These are phyloP conservation scores for Ichneumoninae sp. DNA, from an alignment of 2,888 invertebrate species.

Conservation along the genomic window DNA sequence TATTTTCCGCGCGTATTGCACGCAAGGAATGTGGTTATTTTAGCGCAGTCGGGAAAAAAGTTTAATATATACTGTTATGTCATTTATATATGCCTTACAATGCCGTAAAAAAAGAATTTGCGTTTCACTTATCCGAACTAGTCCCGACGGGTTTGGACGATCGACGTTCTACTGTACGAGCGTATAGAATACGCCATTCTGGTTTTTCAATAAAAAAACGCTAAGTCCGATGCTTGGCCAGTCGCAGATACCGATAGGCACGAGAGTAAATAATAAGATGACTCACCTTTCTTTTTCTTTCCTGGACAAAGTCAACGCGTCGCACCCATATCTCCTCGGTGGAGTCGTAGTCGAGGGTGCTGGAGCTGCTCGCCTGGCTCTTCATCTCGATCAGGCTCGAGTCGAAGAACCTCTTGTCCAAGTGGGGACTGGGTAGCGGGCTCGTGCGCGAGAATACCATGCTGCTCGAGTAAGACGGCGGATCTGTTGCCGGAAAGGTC, in stretches of 20 bases:
- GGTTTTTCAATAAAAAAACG: too few species aligned
- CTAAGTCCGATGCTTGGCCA: too few species aligned
- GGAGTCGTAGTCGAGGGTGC: conserved; percentile 86
- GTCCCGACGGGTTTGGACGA: too few species aligned
- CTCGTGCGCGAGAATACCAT: conserved; percentile 84
- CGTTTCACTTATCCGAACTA: too few species aligned
- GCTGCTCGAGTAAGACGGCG: conserved; percentile 81
- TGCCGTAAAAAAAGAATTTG: too few species aligned
- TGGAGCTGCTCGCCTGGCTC: conserved; percentile 88
- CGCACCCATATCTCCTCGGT: conserved; percentile 91
- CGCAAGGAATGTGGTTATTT: too few species aligned
- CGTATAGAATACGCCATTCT: too few species aligned
- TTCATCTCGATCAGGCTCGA: conserved; percentile 93
- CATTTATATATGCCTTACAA: too few species aligned
- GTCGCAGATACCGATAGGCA: background rate
- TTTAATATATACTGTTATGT: too few species aligned
- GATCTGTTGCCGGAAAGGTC: conserved; percentile 83
- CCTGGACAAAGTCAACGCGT: conserved; percentile 85
- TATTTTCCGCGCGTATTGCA: too few species aligned
- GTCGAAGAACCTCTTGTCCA: conserved; percentile 93
- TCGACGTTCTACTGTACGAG: too few species aligned
- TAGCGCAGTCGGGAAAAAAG: too few species aligned
- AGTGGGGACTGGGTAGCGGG: conserved; percentile 88
- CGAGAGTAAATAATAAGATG: background rate
- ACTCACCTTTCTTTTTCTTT: conserved; percentile 86